phyloP scores from a whole-genome alignment of 2,113 vertebrate species.

The Microcebus murinus region DNA sequence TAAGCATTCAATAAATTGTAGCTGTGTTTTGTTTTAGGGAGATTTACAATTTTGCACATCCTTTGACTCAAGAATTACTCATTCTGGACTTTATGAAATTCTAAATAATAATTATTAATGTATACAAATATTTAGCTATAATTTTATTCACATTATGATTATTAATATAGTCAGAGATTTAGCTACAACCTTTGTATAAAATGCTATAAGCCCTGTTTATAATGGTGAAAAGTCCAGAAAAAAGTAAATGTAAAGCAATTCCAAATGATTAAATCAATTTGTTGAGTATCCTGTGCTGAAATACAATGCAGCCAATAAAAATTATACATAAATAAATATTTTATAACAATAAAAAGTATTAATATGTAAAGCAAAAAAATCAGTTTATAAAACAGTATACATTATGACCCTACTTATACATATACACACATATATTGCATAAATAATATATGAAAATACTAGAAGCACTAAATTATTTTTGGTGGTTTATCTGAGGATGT shows the following conservation, averaged over 20 bases:
- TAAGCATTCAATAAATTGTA: neutral
- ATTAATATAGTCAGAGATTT: neutral
- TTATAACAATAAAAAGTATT: constrained; percentile 49
- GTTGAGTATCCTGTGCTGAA: neutral
- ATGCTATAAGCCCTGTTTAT: constrained; percentile 17
- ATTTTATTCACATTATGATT: neutral
- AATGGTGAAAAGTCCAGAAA: constrained; percentile 32
- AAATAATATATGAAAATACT: constrained; percentile 36
- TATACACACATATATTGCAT: neutral
- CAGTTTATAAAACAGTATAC: neutral
- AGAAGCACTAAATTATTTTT: constrained; percentile 35
- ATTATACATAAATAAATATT: neutral
- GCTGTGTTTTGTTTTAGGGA: neutral
- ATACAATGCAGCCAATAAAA: neutral
- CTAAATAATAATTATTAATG: neutral
- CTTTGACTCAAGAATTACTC: neutral
- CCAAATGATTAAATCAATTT: constrained; percentile 5
- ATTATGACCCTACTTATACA: neutral
- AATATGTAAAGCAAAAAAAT: neutral
- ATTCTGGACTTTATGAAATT: neutral
- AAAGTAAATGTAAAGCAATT: constrained; percentile 29
- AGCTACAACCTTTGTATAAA: neutral
- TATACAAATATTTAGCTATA: neutral
- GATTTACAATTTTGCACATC: neutral
- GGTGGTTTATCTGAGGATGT: constrained; percentile 33